Evolutionary conservation across 2,888 invertebrate genomes (phyloP), one percentile per base, ranked within the genome.

Genomic region (Tetropium fuscum): DNA sequence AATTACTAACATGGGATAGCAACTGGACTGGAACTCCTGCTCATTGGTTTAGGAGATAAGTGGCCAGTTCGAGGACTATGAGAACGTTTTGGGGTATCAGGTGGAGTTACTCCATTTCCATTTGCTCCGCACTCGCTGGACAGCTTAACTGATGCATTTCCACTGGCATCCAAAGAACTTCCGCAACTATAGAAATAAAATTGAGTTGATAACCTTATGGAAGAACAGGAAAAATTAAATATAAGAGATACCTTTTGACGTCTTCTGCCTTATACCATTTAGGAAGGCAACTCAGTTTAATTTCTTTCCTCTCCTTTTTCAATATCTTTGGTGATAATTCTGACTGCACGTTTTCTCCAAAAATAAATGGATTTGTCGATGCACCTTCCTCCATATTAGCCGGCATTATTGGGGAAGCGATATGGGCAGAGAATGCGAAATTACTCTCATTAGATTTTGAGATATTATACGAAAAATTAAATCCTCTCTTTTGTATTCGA

Each of bases 51-150:
- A 19, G 85, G 82, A 18, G 84, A 85, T n/a, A 75, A 65, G 58
- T 80, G 80, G 58, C 80, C 80, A 69, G 80, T 81, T 68, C 83
- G 82, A 3, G 86, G 85, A 60, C 85, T 85, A 22, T 83, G 84
- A 57, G 83, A 83, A 66, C 84, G 73, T 47, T 85, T 84, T 3
- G 89, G 89, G 0, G 90, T 90, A 41, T 88, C 87, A 2, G 90
- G 89, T 3, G 90, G 90, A 0, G 90, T 91, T 1, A 87, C 86
- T 22, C 89, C 89, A 78, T 92, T 93, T 1, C 92, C 93, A 81
- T 93, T 93, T n/a, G 89, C 88, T 43, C 90, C 84, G 87, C 77
- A 66, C 34, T 62, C 64, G 38, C 51, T 61, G 6, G 34, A 20
- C n/a, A 43, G 40, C 44, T 91, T 91, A 0, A 90, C 76, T n/a